Conservation (phyloP, 2,113 vertebrate genomes). For the Thomomys bottae region DNA sequence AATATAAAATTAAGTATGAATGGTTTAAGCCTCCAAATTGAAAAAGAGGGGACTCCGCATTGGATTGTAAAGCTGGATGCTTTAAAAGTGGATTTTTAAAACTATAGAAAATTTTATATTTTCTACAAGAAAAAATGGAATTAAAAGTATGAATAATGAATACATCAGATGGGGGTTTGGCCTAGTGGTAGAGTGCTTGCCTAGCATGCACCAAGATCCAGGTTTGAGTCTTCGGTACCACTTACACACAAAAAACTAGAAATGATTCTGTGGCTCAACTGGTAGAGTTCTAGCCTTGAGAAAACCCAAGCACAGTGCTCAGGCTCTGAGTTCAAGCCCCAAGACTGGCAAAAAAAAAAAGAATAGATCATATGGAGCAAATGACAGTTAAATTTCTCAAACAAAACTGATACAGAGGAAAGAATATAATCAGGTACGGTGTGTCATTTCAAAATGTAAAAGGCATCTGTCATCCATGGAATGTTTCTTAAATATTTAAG, state of each 20-base stretch:
- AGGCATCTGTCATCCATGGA: neutral
- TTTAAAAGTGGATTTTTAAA: too few species aligned
- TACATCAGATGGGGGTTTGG: too few species aligned
- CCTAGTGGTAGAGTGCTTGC: too few species aligned
- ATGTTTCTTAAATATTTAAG: neutral
- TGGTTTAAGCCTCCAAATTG: neutral
- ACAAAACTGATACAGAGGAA: neutral
- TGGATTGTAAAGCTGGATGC: neutral
- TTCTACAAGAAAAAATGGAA: neutral
- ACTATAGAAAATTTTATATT: neutral
- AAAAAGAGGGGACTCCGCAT: neutral
- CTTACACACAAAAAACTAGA: too few species aligned
- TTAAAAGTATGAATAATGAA: neutral
- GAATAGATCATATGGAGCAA: neutral
- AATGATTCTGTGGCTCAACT: too few species aligned
- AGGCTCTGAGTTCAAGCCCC: too few species aligned
- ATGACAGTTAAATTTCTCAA: neutral
- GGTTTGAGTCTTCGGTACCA: too few species aligned
- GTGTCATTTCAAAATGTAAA: neutral
- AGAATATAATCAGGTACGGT: neutral
- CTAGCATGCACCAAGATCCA: too few species aligned
- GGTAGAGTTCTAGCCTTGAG: too few species aligned
- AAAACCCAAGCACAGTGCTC: too few species aligned
- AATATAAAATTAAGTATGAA: neutral
- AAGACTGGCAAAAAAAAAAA: too few species aligned